Evolutionary conservation across 2,113 vertebrate genomes (phyloP), one percentile per base, ranked within the genome.

Genomic region (Regulus satrapa): DNA sequence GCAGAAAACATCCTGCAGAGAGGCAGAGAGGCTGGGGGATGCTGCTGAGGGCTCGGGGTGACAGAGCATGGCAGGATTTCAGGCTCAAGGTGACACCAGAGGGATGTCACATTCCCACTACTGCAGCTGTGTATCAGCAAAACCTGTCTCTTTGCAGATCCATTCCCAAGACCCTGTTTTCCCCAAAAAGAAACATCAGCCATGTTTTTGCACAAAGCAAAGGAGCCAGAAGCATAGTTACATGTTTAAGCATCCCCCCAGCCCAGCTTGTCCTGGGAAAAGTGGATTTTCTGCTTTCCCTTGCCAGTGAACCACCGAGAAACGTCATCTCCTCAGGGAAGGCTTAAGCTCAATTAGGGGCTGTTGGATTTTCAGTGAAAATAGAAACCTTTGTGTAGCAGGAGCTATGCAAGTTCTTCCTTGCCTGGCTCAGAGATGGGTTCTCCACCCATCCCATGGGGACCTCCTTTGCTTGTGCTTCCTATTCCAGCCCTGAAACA

Each of bases 21-120:
- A 36, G 11, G 26, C 38, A 67, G 52, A 55, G 67, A 85, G 20
- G 51, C 36, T 1, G 2, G 18, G 46, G 29, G 12, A 20, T 48
- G 41, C 46, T 74, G 78, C 10, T 28, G 46, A 71, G 1, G 3
- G 17, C 0, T 2, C 1, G 15, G 63, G 36, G 11, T 49, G 41
- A 48, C 3, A 5, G 23, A 85, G 38, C 31, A 3, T 6, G 7
- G 41, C 1, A 48, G 24, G 43, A 51, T 36, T 55, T 68, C 34
- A 84, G 32, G 20, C 63, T 73, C 1, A 0, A 7, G 29, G 52
- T 36, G 45, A 73, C 72, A 58, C 67, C 45, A 59, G 38, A 38
- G 29, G 29, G 59, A 38, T 34, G 34, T 13, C 25, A n/a, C 4
- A 1, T 46, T 75, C 32, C 62, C 0, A 0, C 36, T 55, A 32